phyloP scores from a whole-genome alignment of 2,113 vertebrate species.

The Engraulis encrasicolus region DNA sequence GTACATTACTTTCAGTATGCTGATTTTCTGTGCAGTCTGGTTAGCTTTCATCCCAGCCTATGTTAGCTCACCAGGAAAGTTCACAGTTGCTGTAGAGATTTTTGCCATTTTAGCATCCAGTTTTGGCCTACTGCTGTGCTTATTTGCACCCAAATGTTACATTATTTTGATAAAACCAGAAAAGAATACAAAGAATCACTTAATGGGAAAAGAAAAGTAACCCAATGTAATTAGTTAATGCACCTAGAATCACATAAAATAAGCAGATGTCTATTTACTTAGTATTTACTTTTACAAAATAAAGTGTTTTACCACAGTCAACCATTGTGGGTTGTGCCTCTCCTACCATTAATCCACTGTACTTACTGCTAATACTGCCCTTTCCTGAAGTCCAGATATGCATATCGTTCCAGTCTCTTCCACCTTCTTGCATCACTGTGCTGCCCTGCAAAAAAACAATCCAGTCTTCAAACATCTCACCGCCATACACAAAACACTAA shows the following conservation, averaged over 20 bases:
- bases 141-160: conserved; percentile 49
- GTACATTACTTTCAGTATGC: conserved; percentile 60
- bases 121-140: conserved; percentile 42
- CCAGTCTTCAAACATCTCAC: no score
- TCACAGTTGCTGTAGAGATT: conserved; percentile 53
- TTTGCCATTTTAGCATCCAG: conserved; percentile 48
- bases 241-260: neutral
- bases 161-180: conserved; percentile 48
- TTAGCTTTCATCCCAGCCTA: conserved; percentile 58
- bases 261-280: no score
- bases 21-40: conserved; percentile 63
- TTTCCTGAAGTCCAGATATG: no score
- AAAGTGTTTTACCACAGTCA: neutral
- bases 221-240: conserved; percentile 19
- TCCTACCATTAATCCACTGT: no score
- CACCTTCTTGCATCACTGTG: no score
- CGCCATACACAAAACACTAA: no score
- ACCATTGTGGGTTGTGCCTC: no score
- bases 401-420: no score
- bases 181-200: conserved; percentile 44
- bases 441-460: no score
- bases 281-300: neutral
- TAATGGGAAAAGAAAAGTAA: conserved; percentile 36
- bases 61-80: conserved; percentile 58
- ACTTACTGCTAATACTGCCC: no score